Evolutionary conservation across 2,888 invertebrate genomes (phyloP), one percentile per base, ranked within the genome.

Genomic region (Tenthredo amoena): DNA sequence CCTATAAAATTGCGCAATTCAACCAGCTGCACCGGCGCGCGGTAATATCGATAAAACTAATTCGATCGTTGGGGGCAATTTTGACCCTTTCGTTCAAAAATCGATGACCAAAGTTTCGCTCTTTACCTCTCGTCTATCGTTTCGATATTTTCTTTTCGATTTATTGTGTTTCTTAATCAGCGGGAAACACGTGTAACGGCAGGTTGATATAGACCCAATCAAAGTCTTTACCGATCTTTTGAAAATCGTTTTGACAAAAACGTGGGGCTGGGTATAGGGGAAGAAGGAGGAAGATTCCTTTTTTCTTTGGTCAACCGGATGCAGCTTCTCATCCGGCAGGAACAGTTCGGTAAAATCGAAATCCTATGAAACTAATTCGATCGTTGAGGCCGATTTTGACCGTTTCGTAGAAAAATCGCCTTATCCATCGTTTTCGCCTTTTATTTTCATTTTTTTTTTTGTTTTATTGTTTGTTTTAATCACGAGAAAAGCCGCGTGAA

Each of bases 241-340:
- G 83, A 68, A 68, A 71, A 83, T 68, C 43, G 68, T 83, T 83
- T 71, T 83, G 31, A 68, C 9, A 83, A 50, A 71, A 68, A 71
- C 62, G 21, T 5, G 9, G 6, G 21, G 21, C 5, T 15, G 5
- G 21, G 4, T 31, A n/a, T 18, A 2, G 6, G 10, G 6, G n/a
- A n/a, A 55, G 31, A 34, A 43, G 18, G 43, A 76, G 50, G 47
- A 68, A 82, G 68, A 26, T 68, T 82, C 37, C 37, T 71, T 50
- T n/a, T 71, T 83, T 88, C 89, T 88, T 88, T 87, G 87, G 87
- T 89, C 91, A 91, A 91, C 91, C 91, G 91, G 90, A 91, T 90
- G 90, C 89, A 88, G 87, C 87, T 88, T 88, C 86, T 89, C 77
- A 86, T 34, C 88, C 86, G 87, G 43, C 34, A 82, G 91, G 92